Base-by-base conservation (phyloP, 2,797 vertebrate species). In the Cirrhinus mrigala region DNA sequence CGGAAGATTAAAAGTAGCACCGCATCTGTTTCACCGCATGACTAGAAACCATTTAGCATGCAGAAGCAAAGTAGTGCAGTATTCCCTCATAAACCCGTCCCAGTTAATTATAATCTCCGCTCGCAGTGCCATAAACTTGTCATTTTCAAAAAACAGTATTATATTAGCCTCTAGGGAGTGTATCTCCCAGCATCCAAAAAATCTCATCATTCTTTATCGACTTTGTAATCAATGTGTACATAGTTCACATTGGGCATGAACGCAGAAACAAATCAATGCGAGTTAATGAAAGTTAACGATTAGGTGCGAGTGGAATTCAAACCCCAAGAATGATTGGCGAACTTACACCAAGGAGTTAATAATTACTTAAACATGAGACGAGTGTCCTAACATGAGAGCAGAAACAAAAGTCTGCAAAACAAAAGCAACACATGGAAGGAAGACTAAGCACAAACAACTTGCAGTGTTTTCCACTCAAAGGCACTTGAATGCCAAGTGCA, bases 281-380 rank as follows among this genome's bases (percentile, higher is more conserved):
- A 58, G 82, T 78, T 84, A 78, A 84, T 70, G 64, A 84, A 84
- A 84, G 66, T 84, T 84, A 85, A 85, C 60, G 52, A 85, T 85
- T 71, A 71, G 83, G 37, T 60, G 52, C 0, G 3, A 79, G 83
- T 33, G 1, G 2, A 79, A 70, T 79, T 84, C 52, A 70, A 56
- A 48, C 54, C 3, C 3, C 52, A 58, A 79, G 66, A 69, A 18
- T 29, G 9, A 79, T 29, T 37, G 75, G 27, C 46, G 20, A 79
- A 79, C 40, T 60, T 24, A 37, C 75, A 68, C n/a, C 50, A 84
- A 71, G 4, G 54, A 50, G 83, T 85, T 85, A 85, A 85, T 79
- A 15, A 79, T 70, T 71, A 79, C 20, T 70, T 9, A 69, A 46
- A 58, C 4, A 27, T 69, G 62, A 77, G 73, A 77, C 6, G 15